These are phyloP conservation scores for Thamnaconus septentrionalis DNA, from an alignment of 2,113 vertebrate species.

Conservation along the genomic window DNA sequence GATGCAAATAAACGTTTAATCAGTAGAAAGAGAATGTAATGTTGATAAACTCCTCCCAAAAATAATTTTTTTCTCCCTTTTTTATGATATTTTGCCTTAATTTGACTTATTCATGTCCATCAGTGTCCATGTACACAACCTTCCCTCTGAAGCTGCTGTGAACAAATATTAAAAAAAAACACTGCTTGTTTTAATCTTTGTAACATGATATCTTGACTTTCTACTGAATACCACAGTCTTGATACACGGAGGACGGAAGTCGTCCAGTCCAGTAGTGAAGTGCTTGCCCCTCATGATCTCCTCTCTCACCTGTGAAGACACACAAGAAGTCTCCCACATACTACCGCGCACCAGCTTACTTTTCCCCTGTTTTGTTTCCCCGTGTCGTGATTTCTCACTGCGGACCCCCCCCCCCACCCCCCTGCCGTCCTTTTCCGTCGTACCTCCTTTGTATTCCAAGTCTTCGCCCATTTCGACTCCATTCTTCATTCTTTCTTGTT, in stretches of 20 bases:
- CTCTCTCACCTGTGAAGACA: constrained; percentile 23
- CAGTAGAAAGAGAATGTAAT: not conserved
- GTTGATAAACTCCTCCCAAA: not conserved
- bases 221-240: no score
- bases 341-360: not conserved
- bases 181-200: not conserved
- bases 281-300: constrained; percentile 4
- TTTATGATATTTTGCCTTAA: not conserved
- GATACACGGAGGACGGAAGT: no score
- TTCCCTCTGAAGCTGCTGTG: not conserved
- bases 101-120: not conserved
- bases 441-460: constrained; percentile 52
- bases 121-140: not conserved
- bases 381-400: constrained; percentile 47
- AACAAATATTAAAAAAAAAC: not conserved
- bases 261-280: no score
- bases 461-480: constrained; percentile 61
- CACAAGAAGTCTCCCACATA: constrained; percentile 7
- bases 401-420: constrained; percentile 13
- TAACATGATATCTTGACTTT: not conserved
- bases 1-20: no score
- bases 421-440: constrained; percentile 8
- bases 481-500: constrained; percentile 63
- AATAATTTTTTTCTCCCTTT: not conserved
- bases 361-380: constrained; percentile 14